phyloP scores from a whole-genome alignment of 2,888 invertebrate genomes.

The Notocelia uddmanniana region DNA sequence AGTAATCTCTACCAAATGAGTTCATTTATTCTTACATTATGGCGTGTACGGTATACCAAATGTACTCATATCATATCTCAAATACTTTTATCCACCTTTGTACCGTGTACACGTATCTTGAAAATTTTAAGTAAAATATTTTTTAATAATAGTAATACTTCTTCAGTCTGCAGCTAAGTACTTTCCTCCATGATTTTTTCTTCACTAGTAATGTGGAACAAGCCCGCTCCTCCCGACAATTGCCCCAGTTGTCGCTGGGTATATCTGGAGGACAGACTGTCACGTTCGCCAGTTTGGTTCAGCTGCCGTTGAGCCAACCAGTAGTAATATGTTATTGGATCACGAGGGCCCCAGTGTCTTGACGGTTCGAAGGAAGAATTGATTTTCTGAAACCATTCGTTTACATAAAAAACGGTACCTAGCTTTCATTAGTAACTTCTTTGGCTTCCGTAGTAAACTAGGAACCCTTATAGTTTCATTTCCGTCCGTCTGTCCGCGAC shows the following conservation, averaged over 20 bases:
- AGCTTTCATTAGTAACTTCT: not conserved
- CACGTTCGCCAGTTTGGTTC: slow-evolving; percentile 50
- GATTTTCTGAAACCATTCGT: slow-evolving; percentile 68
- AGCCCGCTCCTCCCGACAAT: slow-evolving; percentile 61
- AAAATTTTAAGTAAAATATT: not conserved
- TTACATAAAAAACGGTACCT: not conserved
- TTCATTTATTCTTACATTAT: too few species aligned
- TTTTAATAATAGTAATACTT: not conserved
- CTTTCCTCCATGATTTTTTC: slow-evolving; percentile 58
- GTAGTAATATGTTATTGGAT: slow-evolving; percentile 78
- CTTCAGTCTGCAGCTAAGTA: slow-evolving; percentile 50
- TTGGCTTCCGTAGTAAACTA: not conserved
- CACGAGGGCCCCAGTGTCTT: slow-evolving; percentile 78
- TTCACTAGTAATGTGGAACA: slow-evolving; percentile 56
- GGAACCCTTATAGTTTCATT: too few species aligned
- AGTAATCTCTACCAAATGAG: too few species aligned
- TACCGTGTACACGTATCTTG: too few species aligned
- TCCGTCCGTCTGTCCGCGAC: too few species aligned
- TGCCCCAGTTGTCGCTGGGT: slow-evolving; percentile 66
- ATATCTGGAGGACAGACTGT: slow-evolving; percentile 54
- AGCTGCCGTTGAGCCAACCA: slow-evolving; percentile 74
- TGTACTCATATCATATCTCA: too few species aligned
- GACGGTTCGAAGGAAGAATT: slow-evolving; percentile 74
- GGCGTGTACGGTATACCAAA: too few species aligned
- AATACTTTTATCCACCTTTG: too few species aligned